A percentile compares a stretch with the other conserved stretches of the same genome.
Conservation (phyloP, 2,888 invertebrate genomes). For the Phortica magna region DNA sequence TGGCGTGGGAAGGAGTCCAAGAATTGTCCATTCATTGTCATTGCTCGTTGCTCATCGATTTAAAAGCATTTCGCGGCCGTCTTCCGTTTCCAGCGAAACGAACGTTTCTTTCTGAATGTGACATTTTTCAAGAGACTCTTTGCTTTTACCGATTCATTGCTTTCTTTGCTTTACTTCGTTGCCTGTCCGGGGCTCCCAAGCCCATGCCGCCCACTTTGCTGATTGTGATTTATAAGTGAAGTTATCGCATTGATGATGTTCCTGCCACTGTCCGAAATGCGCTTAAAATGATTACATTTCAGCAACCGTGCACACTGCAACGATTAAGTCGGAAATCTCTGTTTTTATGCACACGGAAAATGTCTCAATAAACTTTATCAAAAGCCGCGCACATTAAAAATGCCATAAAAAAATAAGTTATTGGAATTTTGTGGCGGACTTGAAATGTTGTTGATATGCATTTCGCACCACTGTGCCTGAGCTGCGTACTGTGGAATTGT, state of each 20-base stretch:
- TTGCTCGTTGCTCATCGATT: conserved; percentile 67
- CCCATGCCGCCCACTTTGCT: conserved; percentile 37
- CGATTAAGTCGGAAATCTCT: not conserved
- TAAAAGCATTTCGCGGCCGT: conserved; percentile 56
- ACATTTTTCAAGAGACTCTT: not conserved
- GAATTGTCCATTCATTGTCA: conserved; percentile 56
- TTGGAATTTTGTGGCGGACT: not conserved
- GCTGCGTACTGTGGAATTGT: not conserved
- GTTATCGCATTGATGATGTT: conserved; percentile 56
- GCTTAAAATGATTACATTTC: conserved; percentile 61
- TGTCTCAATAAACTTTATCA: conserved; percentile 2
- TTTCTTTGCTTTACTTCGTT: conserved; percentile 20
- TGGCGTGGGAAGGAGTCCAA: not conserved
- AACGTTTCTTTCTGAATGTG: not conserved
- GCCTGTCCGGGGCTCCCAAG: not conserved
- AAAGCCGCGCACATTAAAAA: not conserved
- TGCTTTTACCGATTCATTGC: not conserved
- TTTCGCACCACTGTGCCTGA: not conserved
- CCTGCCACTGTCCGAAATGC: conserved; percentile 46
- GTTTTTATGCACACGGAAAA: not conserved
- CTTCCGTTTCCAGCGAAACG: conserved; percentile 13
- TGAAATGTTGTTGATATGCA: not conserved
- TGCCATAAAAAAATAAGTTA: conserved; percentile 11
- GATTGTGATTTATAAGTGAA: conserved; percentile 69
- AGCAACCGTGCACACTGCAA: conserved; percentile 1